Conservation (phyloP, 2,888 invertebrate species). For the Diplolepis rosae region DNA sequence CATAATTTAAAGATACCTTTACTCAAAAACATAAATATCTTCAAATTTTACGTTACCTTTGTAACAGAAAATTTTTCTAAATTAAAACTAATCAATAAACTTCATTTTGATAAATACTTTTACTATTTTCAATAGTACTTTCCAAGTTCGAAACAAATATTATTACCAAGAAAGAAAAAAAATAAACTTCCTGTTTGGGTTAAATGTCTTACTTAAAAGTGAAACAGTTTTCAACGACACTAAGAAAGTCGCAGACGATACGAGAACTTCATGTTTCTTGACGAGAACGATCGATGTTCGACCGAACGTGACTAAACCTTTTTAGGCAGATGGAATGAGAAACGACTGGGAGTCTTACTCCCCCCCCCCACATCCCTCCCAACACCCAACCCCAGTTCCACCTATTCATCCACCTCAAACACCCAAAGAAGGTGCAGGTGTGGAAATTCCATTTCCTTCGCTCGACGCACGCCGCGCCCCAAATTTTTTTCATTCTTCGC, state of each 20-base stretch:
- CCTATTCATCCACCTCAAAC: too few species aligned
- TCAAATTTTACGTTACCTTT: too few species aligned
- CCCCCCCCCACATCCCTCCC: slow-evolving; percentile 34
- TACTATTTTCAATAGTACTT: too few species aligned
- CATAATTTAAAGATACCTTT: too few species aligned
- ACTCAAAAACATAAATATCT: too few species aligned
- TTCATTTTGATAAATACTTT: too few species aligned
- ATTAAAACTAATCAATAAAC: too few species aligned
- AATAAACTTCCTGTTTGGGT: too few species aligned
- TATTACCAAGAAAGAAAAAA: too few species aligned
- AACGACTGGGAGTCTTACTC: slow-evolving; percentile 53
- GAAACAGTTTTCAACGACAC: slow-evolving; percentile 21
- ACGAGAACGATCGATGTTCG: slow-evolving; percentile 63
- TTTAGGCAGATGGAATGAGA: slow-evolving; percentile 53
- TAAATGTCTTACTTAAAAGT: background rate
- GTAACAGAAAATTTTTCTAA: too few species aligned
- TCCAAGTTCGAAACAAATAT: too few species aligned
- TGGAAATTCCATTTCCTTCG: slow-evolving; percentile 66
- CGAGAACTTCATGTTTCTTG: slow-evolving; percentile 49
- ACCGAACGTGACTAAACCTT: slow-evolving; percentile 67
- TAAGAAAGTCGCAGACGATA: slow-evolving; percentile 12
- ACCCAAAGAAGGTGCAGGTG: slow-evolving; percentile 57
- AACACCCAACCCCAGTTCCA: too few species aligned
- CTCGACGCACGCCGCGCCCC: slow-evolving; percentile 53
- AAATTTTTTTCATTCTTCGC: slow-evolving; percentile 56